Percentiles rank a stretch among this genome's conserved stretches.
Conservation (phyloP, 2,888 invertebrate genomes). For the Psylliodes chrysocephalus region DNA sequence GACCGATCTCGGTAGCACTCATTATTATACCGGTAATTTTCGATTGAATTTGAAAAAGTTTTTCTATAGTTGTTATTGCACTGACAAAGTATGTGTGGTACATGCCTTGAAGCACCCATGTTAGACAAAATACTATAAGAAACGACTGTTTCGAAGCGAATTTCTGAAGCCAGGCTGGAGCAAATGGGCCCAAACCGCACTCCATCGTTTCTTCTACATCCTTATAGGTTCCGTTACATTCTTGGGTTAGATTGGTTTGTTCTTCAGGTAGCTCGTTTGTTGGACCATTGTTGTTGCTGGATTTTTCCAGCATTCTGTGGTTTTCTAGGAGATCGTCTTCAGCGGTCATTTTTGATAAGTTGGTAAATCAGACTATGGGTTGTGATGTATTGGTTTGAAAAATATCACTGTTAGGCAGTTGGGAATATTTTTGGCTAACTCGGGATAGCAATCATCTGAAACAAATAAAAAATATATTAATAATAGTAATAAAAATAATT, state of each 20-base stretch:
- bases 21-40: conserved; percentile 90
- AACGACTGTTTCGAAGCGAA: conserved; percentile 91
- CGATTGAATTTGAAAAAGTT: conserved; percentile 90
- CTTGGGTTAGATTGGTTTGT: conserved; percentile 58
- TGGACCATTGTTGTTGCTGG: conserved; percentile 59
- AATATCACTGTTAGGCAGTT: conserved; percentile 10
- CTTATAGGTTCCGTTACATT: conserved; percentile 55
- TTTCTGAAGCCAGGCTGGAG: conserved; percentile 78
- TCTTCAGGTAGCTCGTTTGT: conserved; percentile 57
- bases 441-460: conserved; percentile 18
- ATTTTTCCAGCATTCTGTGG: conserved; percentile 48
- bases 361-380: conserved; percentile 29
- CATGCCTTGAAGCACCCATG: conserved; percentile 91
- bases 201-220: conserved; percentile 65
- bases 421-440: conserved; percentile 5
- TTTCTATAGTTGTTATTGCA: conserved; percentile 92
- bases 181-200: conserved; percentile 84
- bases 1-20: conserved; percentile 93
- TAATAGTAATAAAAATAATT: no score
- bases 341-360: conserved; percentile 27
- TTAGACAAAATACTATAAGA: conserved; percentile 86
- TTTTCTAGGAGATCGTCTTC: conserved; percentile 36
- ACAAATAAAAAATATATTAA: conserved; percentile 22
- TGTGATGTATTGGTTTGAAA: conserved; percentile 26
- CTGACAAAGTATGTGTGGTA: conserved; percentile 94